Conservation (phyloP, 2,888 invertebrate genomes). For the Polymixis lichenea region DNA sequence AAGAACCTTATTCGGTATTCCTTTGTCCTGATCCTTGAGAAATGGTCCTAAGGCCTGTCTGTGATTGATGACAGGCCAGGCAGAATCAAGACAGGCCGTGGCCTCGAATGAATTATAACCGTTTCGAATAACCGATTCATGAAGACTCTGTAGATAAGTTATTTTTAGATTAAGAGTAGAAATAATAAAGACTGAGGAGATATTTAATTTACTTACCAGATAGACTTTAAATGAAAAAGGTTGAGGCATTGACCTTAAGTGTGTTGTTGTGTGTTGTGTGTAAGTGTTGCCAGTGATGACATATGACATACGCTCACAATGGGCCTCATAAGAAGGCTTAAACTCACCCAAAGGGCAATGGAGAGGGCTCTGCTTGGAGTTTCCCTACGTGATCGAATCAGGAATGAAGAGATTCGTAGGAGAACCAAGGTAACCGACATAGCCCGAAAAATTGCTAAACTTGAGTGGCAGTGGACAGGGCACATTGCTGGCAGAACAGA, state of each 20-base stretch:
- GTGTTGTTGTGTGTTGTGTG: too few relatives aligned
- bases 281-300: too few relatives aligned
- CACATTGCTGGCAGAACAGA: too few relatives aligned
- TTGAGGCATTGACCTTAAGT: not conserved
- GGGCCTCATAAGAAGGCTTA: too few relatives aligned
- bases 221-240: conserved; percentile 1
- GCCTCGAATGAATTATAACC: conserved; percentile 59
- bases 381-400: too few relatives aligned
- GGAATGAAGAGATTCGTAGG: too few relatives aligned
- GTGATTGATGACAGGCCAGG: conserved; percentile 60
- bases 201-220: not conserved
- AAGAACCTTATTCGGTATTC: conserved; percentile 12
- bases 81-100: conserved; percentile 22
- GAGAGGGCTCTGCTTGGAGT: too few relatives aligned
- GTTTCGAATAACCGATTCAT: conserved; percentile 44
- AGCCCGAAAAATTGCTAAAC: too few relatives aligned
- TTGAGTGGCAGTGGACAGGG: too few relatives aligned
- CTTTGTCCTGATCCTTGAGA: conserved; percentile 51
- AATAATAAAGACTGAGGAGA: not conserved
- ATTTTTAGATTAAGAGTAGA: conserved; percentile 20
- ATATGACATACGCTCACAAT: too few relatives aligned
- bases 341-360: too few relatives aligned
- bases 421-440: too few relatives aligned
- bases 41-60: conserved; percentile 55
- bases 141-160: conserved; percentile 12